Conservation (phyloP, 2,888 invertebrate species). For the Drosophila limbata region DNA sequence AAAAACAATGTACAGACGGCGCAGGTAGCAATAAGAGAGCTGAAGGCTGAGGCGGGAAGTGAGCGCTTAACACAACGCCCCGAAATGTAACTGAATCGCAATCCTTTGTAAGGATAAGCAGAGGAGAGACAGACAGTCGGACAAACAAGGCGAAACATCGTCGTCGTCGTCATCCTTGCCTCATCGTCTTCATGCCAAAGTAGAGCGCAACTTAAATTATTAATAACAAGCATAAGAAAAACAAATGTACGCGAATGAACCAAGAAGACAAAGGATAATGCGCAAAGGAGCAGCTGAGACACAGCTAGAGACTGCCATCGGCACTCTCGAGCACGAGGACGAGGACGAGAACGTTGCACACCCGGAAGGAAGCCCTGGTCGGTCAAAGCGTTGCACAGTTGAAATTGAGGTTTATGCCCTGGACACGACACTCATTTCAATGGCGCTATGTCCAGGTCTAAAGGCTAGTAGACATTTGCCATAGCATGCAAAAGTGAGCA, state of each 20-base stretch:
- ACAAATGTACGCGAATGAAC: constrained; percentile 73
- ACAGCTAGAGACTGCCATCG: constrained; percentile 21
- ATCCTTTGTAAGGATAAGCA: constrained; percentile 72
- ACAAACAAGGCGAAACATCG: constrained; percentile 24
- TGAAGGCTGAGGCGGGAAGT: constrained; percentile 34
- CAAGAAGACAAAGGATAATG: constrained; percentile 54
- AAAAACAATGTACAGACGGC: constrained; percentile 62
- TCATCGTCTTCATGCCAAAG: constrained; percentile 53
- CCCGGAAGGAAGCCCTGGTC: constrained; percentile 58
- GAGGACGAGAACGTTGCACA: constrained; percentile 12
- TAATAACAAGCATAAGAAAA: constrained; percentile 78
- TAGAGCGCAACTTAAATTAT: constrained; percentile 78
- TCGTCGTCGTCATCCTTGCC: constrained; percentile 30
- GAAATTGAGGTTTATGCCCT: constrained; percentile 63
- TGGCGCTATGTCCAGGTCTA: constrained; percentile 6
- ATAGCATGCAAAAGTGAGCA: constrained; percentile 15
- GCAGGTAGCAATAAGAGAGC: constrained; percentile 18
- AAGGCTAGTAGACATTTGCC: constrained; percentile 10
- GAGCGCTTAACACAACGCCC: constrained; percentile 70
- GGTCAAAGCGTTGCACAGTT: constrained; percentile 55
- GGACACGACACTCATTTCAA: constrained; percentile 51
- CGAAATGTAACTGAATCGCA: constrained; percentile 73
- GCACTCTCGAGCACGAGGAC: constrained; percentile 20
- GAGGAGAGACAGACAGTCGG: constrained; percentile 31
- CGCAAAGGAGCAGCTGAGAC: constrained; percentile 51